These are phyloP conservation scores for Caerostris darwini DNA, from an alignment of 1,140 invertebrate genomes.

Conservation along the genomic window DNA sequence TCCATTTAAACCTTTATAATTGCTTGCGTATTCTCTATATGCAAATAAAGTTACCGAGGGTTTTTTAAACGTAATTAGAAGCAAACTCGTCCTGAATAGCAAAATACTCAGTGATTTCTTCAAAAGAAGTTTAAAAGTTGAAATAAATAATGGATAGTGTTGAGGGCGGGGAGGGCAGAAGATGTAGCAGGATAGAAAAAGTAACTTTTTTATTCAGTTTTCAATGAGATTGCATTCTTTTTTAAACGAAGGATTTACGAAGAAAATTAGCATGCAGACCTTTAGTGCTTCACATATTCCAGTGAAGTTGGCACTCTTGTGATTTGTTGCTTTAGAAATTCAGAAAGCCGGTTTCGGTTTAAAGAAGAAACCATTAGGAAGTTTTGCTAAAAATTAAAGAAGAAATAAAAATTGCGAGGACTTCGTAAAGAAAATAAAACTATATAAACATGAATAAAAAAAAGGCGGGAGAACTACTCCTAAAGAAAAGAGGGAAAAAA, in stretches of 20 bases:
- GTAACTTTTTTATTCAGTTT: slow-evolving; percentile 58
- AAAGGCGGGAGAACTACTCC: slow-evolving; percentile 18
- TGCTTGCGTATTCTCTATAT: slow-evolving; percentile 73
- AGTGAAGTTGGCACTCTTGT: slow-evolving; percentile 46
- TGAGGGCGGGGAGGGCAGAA: not conserved
- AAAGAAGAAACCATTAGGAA: slow-evolving; percentile 63
- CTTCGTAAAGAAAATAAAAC: slow-evolving; percentile 25
- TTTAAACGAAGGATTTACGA: slow-evolving; percentile 53
- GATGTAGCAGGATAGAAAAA: slow-evolving; percentile 38
- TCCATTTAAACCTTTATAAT: slow-evolving; percentile 75
- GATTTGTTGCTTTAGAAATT: slow-evolving; percentile 64
- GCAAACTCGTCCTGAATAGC: slow-evolving; percentile 69
- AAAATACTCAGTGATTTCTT: slow-evolving; percentile 69
- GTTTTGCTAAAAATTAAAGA: slow-evolving; percentile 35
- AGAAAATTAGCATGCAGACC: slow-evolving; percentile 67
- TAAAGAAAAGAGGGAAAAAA: slow-evolving; percentile 27
- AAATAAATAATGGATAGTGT: slow-evolving; percentile 53
- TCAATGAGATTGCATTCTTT: slow-evolving; percentile 59
- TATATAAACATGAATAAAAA: slow-evolving; percentile 35
- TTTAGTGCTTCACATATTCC: slow-evolving; percentile 53
- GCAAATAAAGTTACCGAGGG: slow-evolving; percentile 71
- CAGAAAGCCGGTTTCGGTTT: slow-evolving; percentile 3
- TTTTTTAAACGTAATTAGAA: slow-evolving; percentile 70
- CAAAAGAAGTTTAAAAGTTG: slow-evolving; percentile 67
- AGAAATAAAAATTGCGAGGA: not conserved